phyloP scores from a whole-genome alignment of 2,888 invertebrate genomes.

The Poecilobothrus nobilitatus region DNA sequence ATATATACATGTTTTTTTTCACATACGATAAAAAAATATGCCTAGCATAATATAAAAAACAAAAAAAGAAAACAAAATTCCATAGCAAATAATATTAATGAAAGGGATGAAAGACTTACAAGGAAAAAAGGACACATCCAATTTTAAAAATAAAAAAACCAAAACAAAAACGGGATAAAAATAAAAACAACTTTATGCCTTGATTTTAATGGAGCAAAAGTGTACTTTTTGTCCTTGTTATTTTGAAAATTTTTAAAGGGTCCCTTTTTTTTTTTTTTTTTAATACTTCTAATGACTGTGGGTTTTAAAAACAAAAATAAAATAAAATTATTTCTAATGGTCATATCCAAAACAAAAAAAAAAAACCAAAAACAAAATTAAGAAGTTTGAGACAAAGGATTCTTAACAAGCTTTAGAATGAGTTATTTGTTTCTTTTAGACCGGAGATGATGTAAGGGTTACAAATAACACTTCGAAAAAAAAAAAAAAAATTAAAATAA shows the following conservation, averaged over 20 bases:
- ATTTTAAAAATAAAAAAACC: background rate
- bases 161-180: background rate
- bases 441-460: no score
- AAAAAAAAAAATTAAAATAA: no score
- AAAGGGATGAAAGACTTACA: background rate
- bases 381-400: no score
- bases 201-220: background rate
- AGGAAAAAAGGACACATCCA: background rate
- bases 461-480: no score
- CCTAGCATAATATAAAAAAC: background rate
- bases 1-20: background rate
- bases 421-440: no score
- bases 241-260: background rate
- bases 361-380: no score
- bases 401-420: no score
- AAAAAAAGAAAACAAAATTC: background rate
- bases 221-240: background rate
- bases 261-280: background rate
- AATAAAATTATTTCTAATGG: no score
- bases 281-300: no score
- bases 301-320: no score
- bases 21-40: background rate
- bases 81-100: background rate
- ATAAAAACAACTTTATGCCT: background rate
- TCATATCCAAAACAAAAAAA: no score